A percentile compares a stretch with the other conserved stretches of the same genome.
These are phyloP conservation scores for Morpho helenor DNA, from an alignment of 2,888 invertebrate species.

Conservation along the genomic window DNA sequence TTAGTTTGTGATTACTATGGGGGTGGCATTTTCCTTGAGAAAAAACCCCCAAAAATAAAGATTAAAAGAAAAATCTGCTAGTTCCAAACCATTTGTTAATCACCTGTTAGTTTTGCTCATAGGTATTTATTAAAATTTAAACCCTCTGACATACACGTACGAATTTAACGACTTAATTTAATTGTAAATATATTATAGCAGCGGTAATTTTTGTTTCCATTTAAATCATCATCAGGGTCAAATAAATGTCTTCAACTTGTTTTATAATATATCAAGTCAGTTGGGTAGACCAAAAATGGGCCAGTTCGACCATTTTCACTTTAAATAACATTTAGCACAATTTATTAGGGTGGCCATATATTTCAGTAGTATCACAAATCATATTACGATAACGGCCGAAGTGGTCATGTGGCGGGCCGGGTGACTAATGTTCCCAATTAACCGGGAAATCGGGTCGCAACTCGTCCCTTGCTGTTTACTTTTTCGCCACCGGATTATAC, in stretches of 20 bases:
- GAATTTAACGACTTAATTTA: too few species aligned
- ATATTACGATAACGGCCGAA: slow-evolving; percentile 55
- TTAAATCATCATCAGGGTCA: not conserved
- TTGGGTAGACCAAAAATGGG: slow-evolving; percentile 2
- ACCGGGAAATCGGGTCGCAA: slow-evolving; percentile 48
- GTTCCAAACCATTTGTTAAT: too few species aligned
- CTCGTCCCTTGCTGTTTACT: slow-evolving; percentile 50
- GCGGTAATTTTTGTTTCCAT: not conserved
- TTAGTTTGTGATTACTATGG: too few species aligned
- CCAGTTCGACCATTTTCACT: slow-evolving; percentile 6
- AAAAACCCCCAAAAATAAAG: too few species aligned
- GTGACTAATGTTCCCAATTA: slow-evolving; percentile 73
- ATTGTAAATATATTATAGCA: too few species aligned
- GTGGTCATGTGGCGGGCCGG: slow-evolving; percentile 41
- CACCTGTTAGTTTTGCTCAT: too few species aligned
- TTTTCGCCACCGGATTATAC: slow-evolving; percentile 52
- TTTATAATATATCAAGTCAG: not conserved
- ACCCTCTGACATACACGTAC: too few species aligned
- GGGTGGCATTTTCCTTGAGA: too few species aligned
- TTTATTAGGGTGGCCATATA: slow-evolving; percentile 43
- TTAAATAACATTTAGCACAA: slow-evolving; percentile 20
- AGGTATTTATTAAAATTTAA: too few species aligned
- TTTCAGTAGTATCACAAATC: slow-evolving; percentile 64
- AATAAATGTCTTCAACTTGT: not conserved
- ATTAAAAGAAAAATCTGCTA: too few species aligned